Evolutionary conservation across 2,113 vertebrate genomes (phyloP), one percentile per base, ranked within the genome.

Genomic region (Crotalus helleri): DNA sequence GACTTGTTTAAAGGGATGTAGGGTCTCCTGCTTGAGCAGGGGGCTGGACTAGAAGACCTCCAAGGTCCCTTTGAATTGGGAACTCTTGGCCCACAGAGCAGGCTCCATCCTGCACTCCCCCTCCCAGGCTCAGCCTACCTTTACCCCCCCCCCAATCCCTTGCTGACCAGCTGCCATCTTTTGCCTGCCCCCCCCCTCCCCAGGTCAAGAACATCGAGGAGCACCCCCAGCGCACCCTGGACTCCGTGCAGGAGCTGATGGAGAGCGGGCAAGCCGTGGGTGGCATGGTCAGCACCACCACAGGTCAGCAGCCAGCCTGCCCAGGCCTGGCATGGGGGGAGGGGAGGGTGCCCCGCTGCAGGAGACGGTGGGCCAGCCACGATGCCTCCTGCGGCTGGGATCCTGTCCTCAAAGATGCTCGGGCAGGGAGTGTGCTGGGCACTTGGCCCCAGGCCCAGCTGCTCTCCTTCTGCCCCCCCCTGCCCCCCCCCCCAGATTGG

Each of bases 201-300:
- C 89, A 99, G 99, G 99, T 99, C 92, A 99, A 99, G 97, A 99
- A 99, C 95, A 99, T 99, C 0, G 99, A 99, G 95, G 99, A 99
- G 93, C 99, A 99, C 96, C 98, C 98, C 29, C 98, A 99, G 91
- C 98, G 99, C 88, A 99, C 98, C 96, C 97, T 99, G 95, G 99
- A 99, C 96, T 99, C 99, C 0, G 99, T 99, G 94, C 98, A 98
- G 97, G 99, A 99, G 96, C 97, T 99, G 97, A 99, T 99, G 99
- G 99, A 99, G 97, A 99, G 99, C 0, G 99, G 99, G 7, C 99
- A 99, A 96, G 99, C 99, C 0, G 99, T 99, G 88, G 99, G 99
- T 26, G 99, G 99, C 96, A 99, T 99, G 98, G 99, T 99, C 95
- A 99, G 99, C 98, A 99, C 99, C 89, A 99, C 99, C 90, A 99